Percentiles rank a stretch among this genome's conserved stretches.
phyloP scores from a whole-genome alignment of 1,140 invertebrate genomes.

The Subanguina moxae region DNA sequence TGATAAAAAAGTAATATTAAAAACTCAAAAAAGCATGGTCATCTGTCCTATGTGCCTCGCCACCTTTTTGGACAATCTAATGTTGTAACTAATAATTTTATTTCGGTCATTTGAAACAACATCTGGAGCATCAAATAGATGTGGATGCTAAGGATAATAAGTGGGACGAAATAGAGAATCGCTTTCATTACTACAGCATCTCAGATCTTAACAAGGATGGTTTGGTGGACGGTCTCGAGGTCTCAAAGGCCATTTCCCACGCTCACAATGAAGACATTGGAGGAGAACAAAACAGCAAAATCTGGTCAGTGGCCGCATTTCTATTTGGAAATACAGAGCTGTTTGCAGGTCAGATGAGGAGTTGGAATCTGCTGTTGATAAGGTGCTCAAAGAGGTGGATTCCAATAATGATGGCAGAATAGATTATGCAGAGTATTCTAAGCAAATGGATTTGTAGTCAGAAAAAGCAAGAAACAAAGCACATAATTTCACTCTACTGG shows the following conservation, averaged over 20 bases:
- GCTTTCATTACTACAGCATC: constrained; percentile 22
- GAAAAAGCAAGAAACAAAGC: not conserved
- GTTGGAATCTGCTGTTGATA: constrained; percentile 18
- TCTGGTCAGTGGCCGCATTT: not conserved
- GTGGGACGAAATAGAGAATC: constrained; percentile 5
- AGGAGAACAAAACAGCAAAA: not conserved
- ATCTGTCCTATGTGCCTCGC: too few relatives aligned
- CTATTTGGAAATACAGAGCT: too few relatives aligned
- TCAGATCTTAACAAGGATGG: constrained; percentile 6
- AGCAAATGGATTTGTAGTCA: constrained; percentile 7
- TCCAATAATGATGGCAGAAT: constrained; percentile 16
- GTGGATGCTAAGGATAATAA: not conserved
- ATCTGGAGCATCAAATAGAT: constrained; percentile 13
- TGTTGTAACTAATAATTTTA: too few relatives aligned
- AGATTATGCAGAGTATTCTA: constrained; percentile 23
- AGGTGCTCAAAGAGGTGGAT: constrained; percentile 20
- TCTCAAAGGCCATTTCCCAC: not conserved
- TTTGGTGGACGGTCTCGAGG: constrained; percentile 4
- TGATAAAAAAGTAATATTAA: too few relatives aligned
- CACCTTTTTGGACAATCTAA: too few relatives aligned
- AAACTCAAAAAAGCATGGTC: too few relatives aligned
- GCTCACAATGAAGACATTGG: not conserved
- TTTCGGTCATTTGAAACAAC: constrained; percentile 7
- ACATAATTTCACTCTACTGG: not conserved
- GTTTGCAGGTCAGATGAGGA: constrained; percentile 8